Conservation (phyloP, 2,888 invertebrate genomes). For the Disparrhopalites patrizii region DNA sequence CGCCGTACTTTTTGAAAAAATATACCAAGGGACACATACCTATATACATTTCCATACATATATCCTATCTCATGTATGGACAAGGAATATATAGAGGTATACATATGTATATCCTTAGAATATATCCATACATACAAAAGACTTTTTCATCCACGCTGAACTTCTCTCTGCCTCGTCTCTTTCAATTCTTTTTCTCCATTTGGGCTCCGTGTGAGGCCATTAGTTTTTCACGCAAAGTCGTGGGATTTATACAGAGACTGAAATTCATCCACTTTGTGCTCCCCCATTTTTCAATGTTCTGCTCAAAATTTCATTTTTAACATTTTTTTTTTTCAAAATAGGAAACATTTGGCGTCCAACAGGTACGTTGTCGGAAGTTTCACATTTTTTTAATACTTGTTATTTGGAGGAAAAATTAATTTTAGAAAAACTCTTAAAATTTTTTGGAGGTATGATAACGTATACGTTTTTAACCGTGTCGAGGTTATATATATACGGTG, state of each 20-base stretch:
- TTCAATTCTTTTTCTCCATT: too few species aligned
- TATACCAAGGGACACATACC: neutral
- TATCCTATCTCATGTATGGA: neutral
- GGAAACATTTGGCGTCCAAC: constrained; percentile 41
- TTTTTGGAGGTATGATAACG: too few species aligned
- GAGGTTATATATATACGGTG: too few species aligned
- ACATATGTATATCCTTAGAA: neutral
- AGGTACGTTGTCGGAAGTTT: constrained; percentile 28
- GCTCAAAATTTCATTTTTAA: constrained; percentile 43
- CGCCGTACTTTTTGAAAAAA: neutral
- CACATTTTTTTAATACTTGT: too few species aligned
- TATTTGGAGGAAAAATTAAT: too few species aligned
- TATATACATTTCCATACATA: neutral
- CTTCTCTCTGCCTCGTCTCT: too few species aligned
- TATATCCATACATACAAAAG: neutral
- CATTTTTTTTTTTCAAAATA: too few species aligned
- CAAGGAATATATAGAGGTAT: neutral
- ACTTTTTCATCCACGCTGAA: constrained; percentile 11
- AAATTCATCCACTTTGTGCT: constrained; percentile 39
- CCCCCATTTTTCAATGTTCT: constrained; percentile 42
- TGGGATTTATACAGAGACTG: constrained; percentile 38
- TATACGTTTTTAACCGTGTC: too few species aligned
- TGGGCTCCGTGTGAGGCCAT: constrained; percentile 40
- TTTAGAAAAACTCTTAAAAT: too few species aligned
- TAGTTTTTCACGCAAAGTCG: constrained; percentile 45